Conservation (phyloP, 2,888 invertebrate genomes). For the Laspeyria flexula region DNA sequence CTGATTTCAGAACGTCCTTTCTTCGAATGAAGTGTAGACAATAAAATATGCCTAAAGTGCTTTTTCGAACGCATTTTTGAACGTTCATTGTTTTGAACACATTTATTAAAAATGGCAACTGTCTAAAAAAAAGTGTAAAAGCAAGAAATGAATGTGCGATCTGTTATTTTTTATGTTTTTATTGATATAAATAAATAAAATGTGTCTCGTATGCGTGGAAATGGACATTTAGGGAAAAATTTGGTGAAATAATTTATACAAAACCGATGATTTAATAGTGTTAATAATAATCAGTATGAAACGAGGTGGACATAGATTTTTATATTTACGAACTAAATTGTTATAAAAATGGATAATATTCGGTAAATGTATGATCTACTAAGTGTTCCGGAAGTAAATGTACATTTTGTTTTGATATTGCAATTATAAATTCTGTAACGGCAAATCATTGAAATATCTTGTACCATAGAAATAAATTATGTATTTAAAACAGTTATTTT, state of each 20-base stretch:
- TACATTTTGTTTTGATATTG: constrained; percentile 54
- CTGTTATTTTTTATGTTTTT: constrained; percentile 83
- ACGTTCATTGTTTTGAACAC: constrained; percentile 32
- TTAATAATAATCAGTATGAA: constrained; percentile 50
- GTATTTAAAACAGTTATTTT: constrained; percentile 75
- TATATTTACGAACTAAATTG: constrained; percentile 44
- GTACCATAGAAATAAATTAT: constrained; percentile 86
- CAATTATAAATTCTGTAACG: constrained; percentile 56
- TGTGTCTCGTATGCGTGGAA: constrained; percentile 60
- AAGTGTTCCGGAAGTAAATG: constrained; percentile 35
- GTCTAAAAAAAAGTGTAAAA: constrained; percentile 63
- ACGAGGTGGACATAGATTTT: constrained; percentile 44
- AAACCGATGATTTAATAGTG: constrained; percentile 56
- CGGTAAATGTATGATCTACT: constrained; percentile 22
- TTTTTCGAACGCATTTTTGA: constrained; percentile 21
- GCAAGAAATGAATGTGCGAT: constrained; percentile 64
- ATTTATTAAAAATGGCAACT: constrained; percentile 55
- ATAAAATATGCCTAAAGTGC: constrained; percentile 48
- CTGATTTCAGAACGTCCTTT: constrained; percentile 20
- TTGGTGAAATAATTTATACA: constrained; percentile 60
- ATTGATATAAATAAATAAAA: constrained; percentile 66
- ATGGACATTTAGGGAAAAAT: constrained; percentile 58
- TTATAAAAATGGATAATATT: constrained; percentile 48
- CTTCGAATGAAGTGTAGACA: constrained; percentile 43
- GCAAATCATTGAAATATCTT: constrained; percentile 78